Percentiles rank a stretch among this genome's conserved stretches.
These are phyloP conservation scores for Orchesellides sinensis DNA, from an alignment of 2,888 invertebrate genomes.

Conservation along the genomic window DNA sequence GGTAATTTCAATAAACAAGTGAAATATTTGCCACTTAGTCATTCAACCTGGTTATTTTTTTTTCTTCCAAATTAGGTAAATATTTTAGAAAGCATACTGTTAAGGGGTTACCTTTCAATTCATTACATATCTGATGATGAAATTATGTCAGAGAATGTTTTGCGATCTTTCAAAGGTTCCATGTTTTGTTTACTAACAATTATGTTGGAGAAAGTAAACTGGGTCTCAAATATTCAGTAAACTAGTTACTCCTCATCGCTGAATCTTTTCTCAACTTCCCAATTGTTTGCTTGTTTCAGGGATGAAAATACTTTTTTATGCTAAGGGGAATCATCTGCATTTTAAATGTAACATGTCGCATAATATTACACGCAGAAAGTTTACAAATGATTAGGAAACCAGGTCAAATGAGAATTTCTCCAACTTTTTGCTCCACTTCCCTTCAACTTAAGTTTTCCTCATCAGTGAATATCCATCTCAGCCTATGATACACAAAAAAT, in stretches of 20 bases:
- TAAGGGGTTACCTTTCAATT: too few relatives aligned
- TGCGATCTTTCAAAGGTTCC: too few relatives aligned
- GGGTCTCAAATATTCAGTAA: background rate
- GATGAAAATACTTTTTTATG: background rate
- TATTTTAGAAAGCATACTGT: too few relatives aligned
- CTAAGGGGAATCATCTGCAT: constrained; percentile 14
- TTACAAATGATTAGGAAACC: constrained; percentile 25
- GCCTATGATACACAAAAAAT: too few relatives aligned
- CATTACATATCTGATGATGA: too few relatives aligned
- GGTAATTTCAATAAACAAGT: constrained; percentile 72
- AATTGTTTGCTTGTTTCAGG: background rate
- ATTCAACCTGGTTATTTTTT: background rate
- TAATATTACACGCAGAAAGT: background rate
- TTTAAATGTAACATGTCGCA: background rate
- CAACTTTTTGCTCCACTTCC: constrained; percentile 6
- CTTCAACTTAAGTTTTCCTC: background rate
- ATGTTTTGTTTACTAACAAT: background rate
- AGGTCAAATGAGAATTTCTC: constrained; percentile 12
- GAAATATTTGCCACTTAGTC: too few relatives aligned
- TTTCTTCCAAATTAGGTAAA: too few relatives aligned
- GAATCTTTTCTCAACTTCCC: constrained; percentile 25
- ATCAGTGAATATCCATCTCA: too few relatives aligned
- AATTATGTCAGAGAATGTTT: too few relatives aligned
- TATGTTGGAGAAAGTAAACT: background rate
- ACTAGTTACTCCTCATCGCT: background rate